These are phyloP conservation scores for Pelecanoides urinatrix DNA, from an alignment of 2,113 vertebrate species.

Conservation along the genomic window DNA sequence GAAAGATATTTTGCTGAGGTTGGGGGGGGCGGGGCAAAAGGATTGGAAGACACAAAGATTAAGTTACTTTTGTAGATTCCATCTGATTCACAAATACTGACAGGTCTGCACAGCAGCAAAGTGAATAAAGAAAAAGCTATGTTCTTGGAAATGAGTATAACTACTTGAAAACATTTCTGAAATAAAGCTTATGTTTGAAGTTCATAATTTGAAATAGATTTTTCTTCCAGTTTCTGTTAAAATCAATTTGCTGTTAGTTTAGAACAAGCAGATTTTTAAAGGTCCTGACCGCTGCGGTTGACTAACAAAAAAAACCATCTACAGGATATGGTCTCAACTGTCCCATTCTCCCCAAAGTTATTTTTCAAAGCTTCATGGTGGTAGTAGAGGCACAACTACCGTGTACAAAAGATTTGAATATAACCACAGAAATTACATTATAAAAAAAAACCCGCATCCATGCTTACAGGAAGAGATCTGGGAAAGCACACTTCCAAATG, in stretches of 20 bases:
- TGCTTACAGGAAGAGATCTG: constrained; percentile 82
- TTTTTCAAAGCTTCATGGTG: not conserved
- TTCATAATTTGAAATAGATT: not conserved
- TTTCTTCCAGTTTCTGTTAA: not conserved
- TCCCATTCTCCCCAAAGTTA: not conserved
- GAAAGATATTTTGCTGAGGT: not conserved
- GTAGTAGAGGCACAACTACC: not conserved
- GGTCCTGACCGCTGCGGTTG: not conserved
- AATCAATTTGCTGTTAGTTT: not conserved
- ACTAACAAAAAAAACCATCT: not conserved
- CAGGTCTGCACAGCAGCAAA: not conserved
- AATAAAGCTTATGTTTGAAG: not conserved
- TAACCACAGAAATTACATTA: not conserved
- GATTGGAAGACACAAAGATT: not conserved
- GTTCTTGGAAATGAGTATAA: not conserved
- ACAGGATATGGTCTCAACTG: not conserved
- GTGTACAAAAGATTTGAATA: not conserved
- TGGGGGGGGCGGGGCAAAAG: not conserved
- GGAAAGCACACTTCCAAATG: constrained; percentile 82
- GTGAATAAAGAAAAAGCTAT: not conserved
- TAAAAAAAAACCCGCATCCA: not conserved
- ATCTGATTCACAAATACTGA: not conserved
- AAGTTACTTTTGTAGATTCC: not conserved
- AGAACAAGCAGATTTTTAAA: not conserved
- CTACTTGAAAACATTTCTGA: not conserved